Evolutionary conservation across 2,888 invertebrate species (phyloP), one percentile per base, ranked within the genome.

Genomic region (Apodemia zela): DNA sequence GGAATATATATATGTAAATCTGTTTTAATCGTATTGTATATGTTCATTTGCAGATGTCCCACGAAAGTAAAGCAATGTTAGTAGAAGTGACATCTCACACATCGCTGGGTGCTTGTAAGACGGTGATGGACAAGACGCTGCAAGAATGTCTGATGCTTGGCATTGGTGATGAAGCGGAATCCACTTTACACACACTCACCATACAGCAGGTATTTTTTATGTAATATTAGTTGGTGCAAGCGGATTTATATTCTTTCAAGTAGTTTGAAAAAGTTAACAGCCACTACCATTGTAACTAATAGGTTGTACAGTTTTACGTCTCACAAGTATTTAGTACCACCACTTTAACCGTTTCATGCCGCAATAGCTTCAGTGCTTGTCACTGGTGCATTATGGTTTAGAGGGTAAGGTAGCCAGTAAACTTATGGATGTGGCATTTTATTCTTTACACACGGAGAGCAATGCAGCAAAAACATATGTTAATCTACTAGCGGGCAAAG

Each of bases 11-110:
- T 25, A 25, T 25, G 25, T 25, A 25, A 25, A 25, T 25, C 3
- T 25, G 4, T 25, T 25, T 25, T 3, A 25, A 25, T 38, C 13
- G 0, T 38, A 38, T 3, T 42, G 15, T 15, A 42, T 42, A 42
- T 11, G 13, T 42, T 42, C 15, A 0, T 47, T 63, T 17, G 7
- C 80, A 95, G 95, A 95, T 97, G 88, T 94, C 95, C 0, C 74
- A 85, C 29, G 92, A 92, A 0, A 96, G 94, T 29, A 94, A 92
- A 65, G 84, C 93, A 10, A 94, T 97, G 81, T 82, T 97, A 6
- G 82, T 97, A 15, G 97, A 97, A 81, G 96, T 97, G 65, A 97
- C 96, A 0, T 96, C 96, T 60, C 93, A 94, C 58, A 80, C 92
- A 1, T 94, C 93, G 0, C 93, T 94, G 61, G 93, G 93, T 60